Percentiles rank a stretch among this genome's conserved stretches.
These are phyloP conservation scores for Heliconius nattereri DNA, from an alignment of 1,140 invertebrate genomes.

Conservation along the genomic window DNA sequence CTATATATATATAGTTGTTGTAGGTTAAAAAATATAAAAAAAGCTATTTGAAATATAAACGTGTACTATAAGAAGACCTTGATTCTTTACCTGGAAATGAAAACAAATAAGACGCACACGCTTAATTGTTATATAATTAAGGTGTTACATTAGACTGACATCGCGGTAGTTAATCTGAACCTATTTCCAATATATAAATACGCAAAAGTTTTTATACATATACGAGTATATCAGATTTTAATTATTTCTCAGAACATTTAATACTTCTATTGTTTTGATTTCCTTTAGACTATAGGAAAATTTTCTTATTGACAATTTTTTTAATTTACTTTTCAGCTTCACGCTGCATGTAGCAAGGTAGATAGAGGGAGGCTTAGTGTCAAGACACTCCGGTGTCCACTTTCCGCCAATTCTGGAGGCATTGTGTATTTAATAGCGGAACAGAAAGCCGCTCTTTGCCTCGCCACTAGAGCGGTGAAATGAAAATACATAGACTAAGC, in stretches of 20 bases:
- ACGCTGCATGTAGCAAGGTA: too few species aligned
- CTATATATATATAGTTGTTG: too few species aligned
- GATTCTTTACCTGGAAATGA: background rate
- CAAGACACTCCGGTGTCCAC: too few species aligned
- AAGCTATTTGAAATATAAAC: background rate
- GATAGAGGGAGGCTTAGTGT: too few species aligned
- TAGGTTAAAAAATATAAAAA: background rate
- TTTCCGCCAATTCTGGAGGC: too few species aligned
- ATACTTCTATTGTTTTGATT: constrained; percentile 13
- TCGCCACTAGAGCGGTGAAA: too few species aligned
- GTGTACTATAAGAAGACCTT: background rate
- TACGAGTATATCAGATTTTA: background rate
- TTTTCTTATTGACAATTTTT: background rate
- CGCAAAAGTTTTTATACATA: background rate
- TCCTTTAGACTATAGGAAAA: constrained; percentile 12
- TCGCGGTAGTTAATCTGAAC: background rate
- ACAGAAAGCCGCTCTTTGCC: too few species aligned
- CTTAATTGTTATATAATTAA: constrained; percentile 9
- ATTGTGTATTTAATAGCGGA: too few species aligned
- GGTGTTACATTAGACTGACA: constrained; percentile 3
- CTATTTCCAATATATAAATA: background rate
- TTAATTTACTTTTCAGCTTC: too few species aligned
- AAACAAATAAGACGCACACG: constrained; percentile 9
- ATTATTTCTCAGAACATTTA: constrained; percentile 22
- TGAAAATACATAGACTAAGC: too few species aligned